phyloP scores from a whole-genome alignment of 2,888 invertebrate genomes.

The Orgyia antiqua region DNA sequence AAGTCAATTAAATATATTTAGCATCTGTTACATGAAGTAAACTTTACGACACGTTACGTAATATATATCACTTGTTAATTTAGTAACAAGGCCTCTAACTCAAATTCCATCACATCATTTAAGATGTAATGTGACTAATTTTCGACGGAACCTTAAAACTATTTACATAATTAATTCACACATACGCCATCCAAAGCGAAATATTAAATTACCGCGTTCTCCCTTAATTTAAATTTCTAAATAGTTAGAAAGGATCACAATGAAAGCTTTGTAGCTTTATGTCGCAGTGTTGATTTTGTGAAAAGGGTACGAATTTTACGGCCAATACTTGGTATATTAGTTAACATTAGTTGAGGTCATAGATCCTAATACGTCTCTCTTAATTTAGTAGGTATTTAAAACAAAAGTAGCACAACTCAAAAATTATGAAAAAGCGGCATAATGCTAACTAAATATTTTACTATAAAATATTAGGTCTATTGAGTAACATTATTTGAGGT shows the following conservation, averaged over 20 bases:
- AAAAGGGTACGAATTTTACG: neutral
- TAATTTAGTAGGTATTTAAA: too few relatives aligned
- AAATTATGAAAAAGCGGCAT: too few relatives aligned
- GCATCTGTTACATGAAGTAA: too few relatives aligned
- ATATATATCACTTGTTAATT: too few relatives aligned
- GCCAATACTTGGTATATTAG: constrained; percentile 2
- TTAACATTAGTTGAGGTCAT: neutral
- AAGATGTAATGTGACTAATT: constrained; percentile 29
- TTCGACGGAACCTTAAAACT: constrained; percentile 53
- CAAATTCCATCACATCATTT: neutral
- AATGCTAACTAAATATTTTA: too few relatives aligned
- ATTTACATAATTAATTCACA: constrained; percentile 65
- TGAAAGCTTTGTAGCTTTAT: constrained; percentile 15
- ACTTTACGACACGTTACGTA: too few relatives aligned
- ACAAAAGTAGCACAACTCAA: too few relatives aligned
- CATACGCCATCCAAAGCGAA: constrained; percentile 32
- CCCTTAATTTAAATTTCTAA: constrained; percentile 67
- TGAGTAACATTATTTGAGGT: too few relatives aligned
- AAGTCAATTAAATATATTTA: too few relatives aligned
- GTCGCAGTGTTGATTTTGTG: neutral
- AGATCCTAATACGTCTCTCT: too few relatives aligned
- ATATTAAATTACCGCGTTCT: constrained; percentile 51
- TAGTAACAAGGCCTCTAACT: too few relatives aligned
- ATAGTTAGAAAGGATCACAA: constrained; percentile 41
- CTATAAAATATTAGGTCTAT: too few relatives aligned